Evolutionary conservation across 2,797 vertebrate genomes (phyloP), one percentile per base, ranked within the genome.

Genomic region (Coracias cyanogaster): DNA sequence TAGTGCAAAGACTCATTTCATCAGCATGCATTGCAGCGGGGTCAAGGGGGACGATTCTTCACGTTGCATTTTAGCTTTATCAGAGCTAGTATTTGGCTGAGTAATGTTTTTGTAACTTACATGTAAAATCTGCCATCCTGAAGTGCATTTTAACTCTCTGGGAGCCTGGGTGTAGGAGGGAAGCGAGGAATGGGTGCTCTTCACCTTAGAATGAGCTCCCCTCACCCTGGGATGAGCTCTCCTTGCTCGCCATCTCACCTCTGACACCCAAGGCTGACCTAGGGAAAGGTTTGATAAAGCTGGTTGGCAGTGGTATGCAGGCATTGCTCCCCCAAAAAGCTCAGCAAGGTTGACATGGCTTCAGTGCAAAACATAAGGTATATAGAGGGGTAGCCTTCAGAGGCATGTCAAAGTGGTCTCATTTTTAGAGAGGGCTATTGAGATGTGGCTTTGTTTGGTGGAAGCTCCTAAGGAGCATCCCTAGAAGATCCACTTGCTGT

Each of bases 21-120:
- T 15, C 41, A 5, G 7, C 1, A 1, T 6, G 7, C 1, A 0
- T 25, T 61, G 28, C 4, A 10, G 5, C 2, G 14, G 52, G 70
- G 43, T 20, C 5, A 45, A 31, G 37, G 28, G 25, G 3, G 26
- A 17, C 0, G 2, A 21, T 12, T 72, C 24, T 25, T 20, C 33
- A 0, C 2, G 7, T 4, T 41, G 8, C 2, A 0, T 15, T 52
- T 84, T 18, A 52, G 39, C 65, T 77, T 49, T 24, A 8, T 9
- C n/a, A 14, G 8, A 43, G 5, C 64, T 48, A 2, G 45, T 4
- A 4, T 17, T 24, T 16, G 64, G 11, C 49, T 20, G 22, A 45
- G 12, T 5, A 7, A 46, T 5, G 16, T 12, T 35, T 72, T 45
- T 29, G 35, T 16, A 65, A 29, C 9, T 67, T 39, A 11, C 8